Evolutionary conservation across 2,888 invertebrate genomes (phyloP).

Genomic region (Rhaphigaster nebulosa): DNA sequence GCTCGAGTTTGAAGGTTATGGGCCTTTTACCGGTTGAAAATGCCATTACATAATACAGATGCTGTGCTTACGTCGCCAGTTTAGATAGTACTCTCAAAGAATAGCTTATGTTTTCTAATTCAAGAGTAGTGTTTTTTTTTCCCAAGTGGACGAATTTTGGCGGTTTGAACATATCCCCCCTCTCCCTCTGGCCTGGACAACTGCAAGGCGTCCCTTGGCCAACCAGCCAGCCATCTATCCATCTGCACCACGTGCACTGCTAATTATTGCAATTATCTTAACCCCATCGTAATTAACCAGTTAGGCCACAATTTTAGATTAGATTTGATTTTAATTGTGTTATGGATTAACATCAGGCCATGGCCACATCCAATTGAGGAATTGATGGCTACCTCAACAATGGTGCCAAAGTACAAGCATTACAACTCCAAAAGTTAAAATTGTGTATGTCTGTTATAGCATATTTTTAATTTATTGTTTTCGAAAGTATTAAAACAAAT

Average conservation of each 20-base stretch:
- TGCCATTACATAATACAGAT: neutral
- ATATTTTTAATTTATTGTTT: too few relatives aligned
- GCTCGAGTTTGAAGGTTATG: neutral
- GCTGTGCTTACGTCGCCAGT: neutral
- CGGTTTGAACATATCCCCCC: neutral
- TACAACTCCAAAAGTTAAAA: too few relatives aligned
- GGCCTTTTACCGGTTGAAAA: neutral
- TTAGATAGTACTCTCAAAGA: neutral
- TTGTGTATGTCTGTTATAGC: too few relatives aligned
- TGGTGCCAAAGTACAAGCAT: neutral
- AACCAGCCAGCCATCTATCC: neutral
- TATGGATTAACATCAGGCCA: neutral
- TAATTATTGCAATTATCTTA: conserved; percentile 19
- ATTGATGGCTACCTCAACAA: neutral
- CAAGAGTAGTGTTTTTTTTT: neutral
- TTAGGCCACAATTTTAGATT: neutral
- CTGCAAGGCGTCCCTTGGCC: conserved; percentile 39
- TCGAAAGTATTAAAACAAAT: too few relatives aligned
- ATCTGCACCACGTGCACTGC: conserved; percentile 11
- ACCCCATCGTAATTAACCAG: neutral
- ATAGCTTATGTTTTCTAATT: neutral
- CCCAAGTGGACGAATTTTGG: conserved; percentile 15
- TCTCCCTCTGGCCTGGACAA: neutral
- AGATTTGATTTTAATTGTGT: neutral
- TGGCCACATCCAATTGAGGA: neutral